Evolutionary conservation across 2,888 invertebrate genomes (phyloP).

Genomic region (Pelosia muscerda): DNA sequence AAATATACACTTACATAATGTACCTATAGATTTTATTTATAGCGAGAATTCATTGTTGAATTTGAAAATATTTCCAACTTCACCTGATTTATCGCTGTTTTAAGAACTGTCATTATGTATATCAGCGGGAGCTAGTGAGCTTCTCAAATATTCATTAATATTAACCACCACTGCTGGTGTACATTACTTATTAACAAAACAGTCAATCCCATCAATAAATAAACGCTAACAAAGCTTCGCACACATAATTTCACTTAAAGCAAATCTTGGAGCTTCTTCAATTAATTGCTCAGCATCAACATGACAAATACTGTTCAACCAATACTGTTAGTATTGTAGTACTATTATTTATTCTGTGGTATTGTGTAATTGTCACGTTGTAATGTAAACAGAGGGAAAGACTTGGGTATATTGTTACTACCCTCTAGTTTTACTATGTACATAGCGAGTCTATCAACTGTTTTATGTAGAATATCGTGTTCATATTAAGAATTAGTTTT

Average conservation of each 20-base stretch:
- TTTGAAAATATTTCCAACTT: no score
- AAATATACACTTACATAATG: no score
- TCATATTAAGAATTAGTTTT: no score
- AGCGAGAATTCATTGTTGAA: no score
- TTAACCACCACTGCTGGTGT: not conserved
- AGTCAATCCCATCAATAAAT: conserved; percentile 4
- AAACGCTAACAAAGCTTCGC: conserved; percentile 5
- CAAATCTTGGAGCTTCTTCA: conserved; percentile 18
- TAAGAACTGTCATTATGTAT: no score
- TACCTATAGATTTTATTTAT: no score
- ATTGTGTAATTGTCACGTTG: conserved; percentile 42
- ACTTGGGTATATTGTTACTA: conserved; percentile 10
- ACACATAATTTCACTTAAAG: conserved; percentile 20
- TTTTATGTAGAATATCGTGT: no score
- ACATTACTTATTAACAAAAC: not conserved
- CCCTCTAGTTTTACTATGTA: not conserved
- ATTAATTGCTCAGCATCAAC: conserved; percentile 19
- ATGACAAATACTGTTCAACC: conserved; percentile 20
- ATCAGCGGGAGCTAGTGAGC: no score
- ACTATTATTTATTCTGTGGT: no score
- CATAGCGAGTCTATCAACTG: not conserved
- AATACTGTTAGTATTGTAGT: conserved; percentile 14
- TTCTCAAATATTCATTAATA: not conserved
- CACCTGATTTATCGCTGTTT: no score
- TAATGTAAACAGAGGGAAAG: conserved; percentile 32